Percentiles rank a stretch among this genome's conserved stretches.
Evolutionary conservation across 2,113 vertebrate genomes (phyloP).

Genomic region (Cryptotis parvus): DNA sequence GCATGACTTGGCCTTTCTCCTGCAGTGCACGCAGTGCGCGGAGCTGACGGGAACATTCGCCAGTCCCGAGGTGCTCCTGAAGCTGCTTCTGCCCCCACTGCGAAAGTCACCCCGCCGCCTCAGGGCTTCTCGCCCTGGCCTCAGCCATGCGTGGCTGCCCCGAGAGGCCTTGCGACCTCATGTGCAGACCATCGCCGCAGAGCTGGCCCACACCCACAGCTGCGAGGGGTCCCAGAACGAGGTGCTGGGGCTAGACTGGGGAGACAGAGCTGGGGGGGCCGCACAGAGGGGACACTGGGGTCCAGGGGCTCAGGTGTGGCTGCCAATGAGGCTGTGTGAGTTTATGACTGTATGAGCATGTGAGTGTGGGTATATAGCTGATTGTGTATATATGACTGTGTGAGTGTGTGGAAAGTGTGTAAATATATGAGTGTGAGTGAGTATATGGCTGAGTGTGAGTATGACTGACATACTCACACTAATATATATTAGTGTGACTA

Average conservation of each 20-base stretch:
- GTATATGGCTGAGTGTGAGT: no score
- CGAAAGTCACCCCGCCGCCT: conserved; percentile 86
- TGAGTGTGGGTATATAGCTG: no score
- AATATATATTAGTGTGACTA: no score
- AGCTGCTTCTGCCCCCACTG: conserved; percentile 89
- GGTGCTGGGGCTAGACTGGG: no score
- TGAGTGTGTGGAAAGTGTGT: no score
- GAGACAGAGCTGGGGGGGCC: no score
- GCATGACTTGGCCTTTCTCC: neutral
- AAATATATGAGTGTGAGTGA: neutral
- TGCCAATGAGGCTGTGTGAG: neutral
- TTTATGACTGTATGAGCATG: no score
- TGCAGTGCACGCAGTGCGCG: conserved; percentile 91
- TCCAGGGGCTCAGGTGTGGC: no score
- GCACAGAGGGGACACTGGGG: no score
- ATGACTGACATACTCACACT: no score
- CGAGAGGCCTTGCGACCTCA: conserved; percentile 88
- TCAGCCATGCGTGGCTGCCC: conserved; percentile 91
- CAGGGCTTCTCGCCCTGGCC: conserved; percentile 91
- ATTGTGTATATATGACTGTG: no score
- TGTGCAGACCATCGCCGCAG: conserved; percentile 85
- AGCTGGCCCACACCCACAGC: conserved; percentile 86
- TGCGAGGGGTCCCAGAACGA: conserved; percentile 92
- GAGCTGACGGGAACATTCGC: conserved; percentile 94
- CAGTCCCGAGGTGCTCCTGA: conserved; percentile 92